Evolutionary conservation across 1,140 invertebrate genomes (phyloP), one percentile per base, ranked within the genome.

Genomic region (Bombus terrestris): DNA sequence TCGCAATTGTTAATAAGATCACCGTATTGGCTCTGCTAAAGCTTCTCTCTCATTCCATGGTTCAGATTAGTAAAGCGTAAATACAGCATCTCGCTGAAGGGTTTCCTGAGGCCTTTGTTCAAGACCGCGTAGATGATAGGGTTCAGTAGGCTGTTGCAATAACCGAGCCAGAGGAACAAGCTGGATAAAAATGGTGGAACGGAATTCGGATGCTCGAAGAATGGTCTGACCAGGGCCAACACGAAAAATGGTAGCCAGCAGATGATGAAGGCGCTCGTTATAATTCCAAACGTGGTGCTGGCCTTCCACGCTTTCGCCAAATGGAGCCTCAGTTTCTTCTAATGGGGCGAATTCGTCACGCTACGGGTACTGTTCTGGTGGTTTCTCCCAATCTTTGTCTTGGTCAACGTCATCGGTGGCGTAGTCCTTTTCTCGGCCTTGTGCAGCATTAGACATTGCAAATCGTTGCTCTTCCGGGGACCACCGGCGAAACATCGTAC

Each of bases 161-260:
- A 99, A 84, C 98, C 98, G 79, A 99, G 95, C 98, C 98, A 99
- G 41, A 98, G 96, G 92, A 98, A 97, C 62, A 96, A 93, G 28
- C 95, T 96, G 32, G 96, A 95, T 0, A 97, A 86, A 95, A 90
- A 97, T 87, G 64, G 96, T 95, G 91, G 97, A 84, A 97, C 97
- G 80, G 96, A 95, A 68, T 96, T 95, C 72, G 95, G 96, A 83
- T 96, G 96, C 80, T 92, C 95, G 8, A 98, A 95, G 92, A 99
- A 99, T n/a, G 97, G 98, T 92, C 97, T 96, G 53, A 99, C 96
- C 18, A 99, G 95, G 3, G 98, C 98, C 57, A 99, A 96, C 13
- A 99, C 98, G 94, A 99, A 99, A 94, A 99, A 99, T 3, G 99
- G 99, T 57, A 99, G 95, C 99, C 99, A 99, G 93, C 99, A 99